phyloP scores from a whole-genome alignment of 2,888 invertebrate genomes.

The Plutella xylostella region DNA sequence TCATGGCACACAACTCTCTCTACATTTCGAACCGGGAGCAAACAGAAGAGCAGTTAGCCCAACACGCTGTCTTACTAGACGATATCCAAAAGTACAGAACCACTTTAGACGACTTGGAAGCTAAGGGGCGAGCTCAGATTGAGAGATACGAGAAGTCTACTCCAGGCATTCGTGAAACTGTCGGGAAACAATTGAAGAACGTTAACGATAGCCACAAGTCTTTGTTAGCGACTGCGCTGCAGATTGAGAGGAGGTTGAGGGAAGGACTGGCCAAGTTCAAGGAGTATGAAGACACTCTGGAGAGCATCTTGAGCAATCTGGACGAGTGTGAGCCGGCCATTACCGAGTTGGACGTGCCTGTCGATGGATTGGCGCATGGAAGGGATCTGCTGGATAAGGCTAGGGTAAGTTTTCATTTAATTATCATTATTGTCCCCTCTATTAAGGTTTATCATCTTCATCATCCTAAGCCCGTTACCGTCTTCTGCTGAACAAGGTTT shows the following conservation, averaged over 20 bases:
- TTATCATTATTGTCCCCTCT: too few relatives aligned
- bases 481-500: too few relatives aligned
- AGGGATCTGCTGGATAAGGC: constrained; percentile 80
- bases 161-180: constrained; percentile 79
- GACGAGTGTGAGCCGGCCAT: constrained; percentile 85
- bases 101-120: constrained; percentile 83
- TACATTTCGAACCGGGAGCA: constrained; percentile 93
- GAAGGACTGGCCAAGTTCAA: constrained; percentile 93
- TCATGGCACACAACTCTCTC: constrained; percentile 95
- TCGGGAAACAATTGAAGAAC: constrained; percentile 88
- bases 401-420: constrained; percentile 75
- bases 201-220: constrained; percentile 95
- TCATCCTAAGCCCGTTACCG: too few relatives aligned
- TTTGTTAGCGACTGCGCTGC: constrained; percentile 86
- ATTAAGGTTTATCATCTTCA: too few relatives aligned
- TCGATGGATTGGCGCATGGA: constrained; percentile 80
- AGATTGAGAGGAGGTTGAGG: constrained; percentile 88
- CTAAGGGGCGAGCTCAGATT: constrained; percentile 87
- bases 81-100: constrained; percentile 88
- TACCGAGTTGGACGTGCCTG: constrained; percentile 79
- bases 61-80: constrained; percentile 80
- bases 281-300: constrained; percentile 91
- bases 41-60: constrained; percentile 90
- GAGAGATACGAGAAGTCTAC: constrained; percentile 80
- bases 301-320: constrained; percentile 85